phyloP scores from a whole-genome alignment of 2,888 invertebrate species.

The Aphidoletes aphidimyza region DNA sequence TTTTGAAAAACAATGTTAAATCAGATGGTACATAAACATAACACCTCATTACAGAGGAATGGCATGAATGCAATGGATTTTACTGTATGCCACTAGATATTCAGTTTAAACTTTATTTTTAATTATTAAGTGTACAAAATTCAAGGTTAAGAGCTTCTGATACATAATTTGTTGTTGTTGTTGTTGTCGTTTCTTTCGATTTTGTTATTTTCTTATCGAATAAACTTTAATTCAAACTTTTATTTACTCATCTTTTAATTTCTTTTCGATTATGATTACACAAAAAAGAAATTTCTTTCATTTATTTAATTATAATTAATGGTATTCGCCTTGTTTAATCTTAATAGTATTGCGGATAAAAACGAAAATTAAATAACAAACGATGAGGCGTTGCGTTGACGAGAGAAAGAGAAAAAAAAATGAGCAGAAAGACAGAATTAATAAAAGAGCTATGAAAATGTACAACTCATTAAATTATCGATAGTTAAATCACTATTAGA shows the following conservation, averaged over 20 bases:
- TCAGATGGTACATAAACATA: neutral
- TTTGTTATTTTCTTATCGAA: neutral
- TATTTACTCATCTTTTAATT: neutral
- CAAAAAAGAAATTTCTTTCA: neutral
- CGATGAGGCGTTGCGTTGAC: slow-evolving; percentile 24
- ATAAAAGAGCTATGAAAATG: slow-evolving; percentile 17
- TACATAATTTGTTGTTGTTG: neutral
- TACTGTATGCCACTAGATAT: slow-evolving; percentile 14
- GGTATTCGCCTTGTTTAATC: slow-evolving; percentile 47
- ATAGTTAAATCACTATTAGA: neutral
- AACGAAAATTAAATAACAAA: slow-evolving; percentile 45
- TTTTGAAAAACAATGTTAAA: slow-evolving; percentile 11
- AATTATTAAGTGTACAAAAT: slow-evolving; percentile 17
- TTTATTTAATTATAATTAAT: slow-evolving; percentile 3
- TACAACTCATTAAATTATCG: slow-evolving; percentile 17
- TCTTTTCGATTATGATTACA: slow-evolving; percentile 14
- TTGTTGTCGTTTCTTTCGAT: neutral
- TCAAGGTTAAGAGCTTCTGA: slow-evolving; percentile 21
- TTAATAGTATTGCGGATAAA: neutral
- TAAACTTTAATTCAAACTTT: neutral
- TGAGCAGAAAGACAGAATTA: too few relatives aligned
- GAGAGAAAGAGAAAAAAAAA: neutral
- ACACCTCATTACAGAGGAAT: neutral
- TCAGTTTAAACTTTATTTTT: neutral
- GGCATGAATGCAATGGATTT: neutral